phyloP scores from a whole-genome alignment of 53 echinoderm and acorn worm genomes.

The Stichopus horrens region DNA sequence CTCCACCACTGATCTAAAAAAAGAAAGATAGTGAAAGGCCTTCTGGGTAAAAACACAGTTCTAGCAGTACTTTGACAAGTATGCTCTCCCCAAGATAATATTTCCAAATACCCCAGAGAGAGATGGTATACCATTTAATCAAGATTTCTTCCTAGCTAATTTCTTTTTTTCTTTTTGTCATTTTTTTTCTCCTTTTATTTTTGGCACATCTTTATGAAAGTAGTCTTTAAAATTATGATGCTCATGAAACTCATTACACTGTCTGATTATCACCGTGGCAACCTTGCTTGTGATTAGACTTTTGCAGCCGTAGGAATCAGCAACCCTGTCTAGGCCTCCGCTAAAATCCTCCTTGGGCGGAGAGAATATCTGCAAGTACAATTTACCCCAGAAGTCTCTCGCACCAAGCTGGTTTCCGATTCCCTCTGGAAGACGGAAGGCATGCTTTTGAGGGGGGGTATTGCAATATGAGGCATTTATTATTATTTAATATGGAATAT shows the following conservation, averaged over 20 bases:
- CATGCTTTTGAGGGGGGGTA: background rate
- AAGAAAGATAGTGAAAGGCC: background rate
- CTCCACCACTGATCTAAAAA: background rate
- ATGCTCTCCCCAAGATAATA: background rate
- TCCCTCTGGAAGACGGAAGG: background rate
- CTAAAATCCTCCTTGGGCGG: background rate
- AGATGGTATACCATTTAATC: background rate
- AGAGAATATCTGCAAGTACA: background rate
- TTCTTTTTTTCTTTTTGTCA: too few species aligned
- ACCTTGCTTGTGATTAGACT: background rate
- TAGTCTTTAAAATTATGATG: background rate
- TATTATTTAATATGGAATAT: too few species aligned
- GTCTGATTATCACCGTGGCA: background rate
- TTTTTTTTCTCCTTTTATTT: background rate
- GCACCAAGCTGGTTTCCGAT: background rate
- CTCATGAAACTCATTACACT: background rate
- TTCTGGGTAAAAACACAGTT: background rate
- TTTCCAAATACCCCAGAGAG: background rate
- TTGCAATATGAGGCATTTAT: too few species aligned
- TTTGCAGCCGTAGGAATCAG: background rate
- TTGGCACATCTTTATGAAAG: background rate
- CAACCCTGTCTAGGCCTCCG: background rate
- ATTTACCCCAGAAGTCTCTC: background rate
- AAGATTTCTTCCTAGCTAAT: too few species aligned
- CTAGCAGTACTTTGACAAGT: background rate